Conservation (phyloP, 2,888 invertebrate genomes). For the Opisthograptis luteolata region DNA sequence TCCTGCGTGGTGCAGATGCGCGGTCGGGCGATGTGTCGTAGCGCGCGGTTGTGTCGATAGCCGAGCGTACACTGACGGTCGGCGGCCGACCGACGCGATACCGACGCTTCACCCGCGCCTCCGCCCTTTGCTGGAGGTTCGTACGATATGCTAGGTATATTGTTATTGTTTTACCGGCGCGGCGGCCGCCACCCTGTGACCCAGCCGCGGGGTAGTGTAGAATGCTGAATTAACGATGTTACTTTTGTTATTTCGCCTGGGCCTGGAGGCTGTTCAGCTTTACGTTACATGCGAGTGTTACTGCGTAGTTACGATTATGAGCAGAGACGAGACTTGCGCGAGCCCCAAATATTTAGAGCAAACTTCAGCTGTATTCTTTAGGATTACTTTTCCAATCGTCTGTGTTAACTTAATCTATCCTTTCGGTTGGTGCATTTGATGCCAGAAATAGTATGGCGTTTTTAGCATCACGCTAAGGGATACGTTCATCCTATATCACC, state of each 20-base stretch:
- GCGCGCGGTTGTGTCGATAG: conserved; percentile 67
- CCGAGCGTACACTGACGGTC: conserved; percentile 69
- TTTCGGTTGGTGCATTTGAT: no score
- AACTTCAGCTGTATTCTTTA: no score
- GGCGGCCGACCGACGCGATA: conserved; percentile 39
- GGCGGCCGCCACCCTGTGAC: conserved; percentile 50
- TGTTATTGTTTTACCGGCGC: conserved; percentile 44
- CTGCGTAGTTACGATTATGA: conserved; percentile 4
- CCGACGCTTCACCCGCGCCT: no score
- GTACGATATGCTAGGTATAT: conserved; percentile 26
- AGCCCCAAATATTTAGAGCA: background rate
- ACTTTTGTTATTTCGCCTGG: conserved; percentile 37
- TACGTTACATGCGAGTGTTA: conserved; percentile 6
- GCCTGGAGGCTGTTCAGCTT: conserved; percentile 26
- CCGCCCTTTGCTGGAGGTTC: conserved; percentile 50
- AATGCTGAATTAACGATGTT: conserved; percentile 40
- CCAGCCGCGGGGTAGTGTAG: conserved; percentile 29
- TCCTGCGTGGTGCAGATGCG: conserved; percentile 59
- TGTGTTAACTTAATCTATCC: no score
- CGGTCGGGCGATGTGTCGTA: conserved; percentile 42
- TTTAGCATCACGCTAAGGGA: no score
- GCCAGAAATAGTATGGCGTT: no score
- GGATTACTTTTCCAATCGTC: no score
- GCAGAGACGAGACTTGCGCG: background rate
- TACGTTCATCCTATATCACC: no score